Conservation (phyloP, 2,113 vertebrate species). For the Galemys pyrenaicus region DNA sequence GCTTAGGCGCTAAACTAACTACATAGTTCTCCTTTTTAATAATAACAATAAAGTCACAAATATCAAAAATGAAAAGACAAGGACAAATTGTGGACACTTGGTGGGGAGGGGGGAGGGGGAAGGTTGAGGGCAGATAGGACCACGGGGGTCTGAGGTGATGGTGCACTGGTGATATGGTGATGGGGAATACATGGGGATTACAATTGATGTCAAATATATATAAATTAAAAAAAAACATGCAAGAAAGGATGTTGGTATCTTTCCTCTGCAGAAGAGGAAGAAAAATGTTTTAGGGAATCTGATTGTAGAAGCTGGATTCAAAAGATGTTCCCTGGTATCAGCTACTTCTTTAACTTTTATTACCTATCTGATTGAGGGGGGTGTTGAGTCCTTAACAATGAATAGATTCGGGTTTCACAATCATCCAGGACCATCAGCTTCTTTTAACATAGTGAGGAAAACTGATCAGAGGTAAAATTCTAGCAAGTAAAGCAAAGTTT, state of each 20-base stretch:
- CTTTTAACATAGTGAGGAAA: slow-evolving; percentile 76
- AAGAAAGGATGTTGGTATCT: slow-evolving; percentile 31
- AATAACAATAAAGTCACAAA: no score
- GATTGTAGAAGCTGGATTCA: slow-evolving; percentile 74
- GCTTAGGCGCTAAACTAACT: slow-evolving; percentile 51
- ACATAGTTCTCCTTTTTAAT: slow-evolving; percentile 63
- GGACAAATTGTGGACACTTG: no score
- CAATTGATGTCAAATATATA: no score
- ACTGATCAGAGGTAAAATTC: slow-evolving; percentile 74
- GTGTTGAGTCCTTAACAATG: slow-evolving; percentile 65
- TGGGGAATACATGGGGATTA: no score
- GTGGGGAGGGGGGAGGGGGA: no score
- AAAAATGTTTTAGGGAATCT: slow-evolving; percentile 69
- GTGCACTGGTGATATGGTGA: no score
- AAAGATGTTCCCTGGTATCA: slow-evolving; percentile 77
- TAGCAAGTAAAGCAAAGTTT: slow-evolving; percentile 76
- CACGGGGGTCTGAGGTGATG: no score
- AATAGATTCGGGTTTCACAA: slow-evolving; percentile 50
- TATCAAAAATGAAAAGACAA: no score
- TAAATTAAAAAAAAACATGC: no score
- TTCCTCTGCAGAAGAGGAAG: slow-evolving; percentile 16
- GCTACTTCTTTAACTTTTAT: slow-evolving; percentile 73
- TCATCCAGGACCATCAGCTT: slow-evolving; percentile 79
- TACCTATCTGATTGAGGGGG: slow-evolving; percentile 55
- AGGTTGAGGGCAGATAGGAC: no score